Percentiles rank a stretch among this genome's conserved stretches.
These are phyloP conservation scores for Bimastos eiseni DNA, from an alignment of 2,888 invertebrate species.

Conservation along the genomic window DNA sequence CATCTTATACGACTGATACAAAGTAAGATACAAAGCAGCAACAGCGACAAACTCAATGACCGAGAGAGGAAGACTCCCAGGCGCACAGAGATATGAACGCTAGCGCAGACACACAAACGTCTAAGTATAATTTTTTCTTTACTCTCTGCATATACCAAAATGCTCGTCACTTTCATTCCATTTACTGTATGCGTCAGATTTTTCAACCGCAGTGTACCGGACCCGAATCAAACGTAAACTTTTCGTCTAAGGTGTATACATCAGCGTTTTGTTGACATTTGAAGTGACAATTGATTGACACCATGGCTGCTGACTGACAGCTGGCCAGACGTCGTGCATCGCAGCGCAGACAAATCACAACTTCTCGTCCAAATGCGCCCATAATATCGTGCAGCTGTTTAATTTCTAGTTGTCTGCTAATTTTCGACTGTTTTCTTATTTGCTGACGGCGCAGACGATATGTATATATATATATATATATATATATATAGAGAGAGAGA, in stretches of 20 bases:
- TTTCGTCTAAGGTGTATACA: neutral
- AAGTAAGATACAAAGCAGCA: neutral
- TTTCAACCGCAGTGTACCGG: neutral
- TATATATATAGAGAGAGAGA: no score
- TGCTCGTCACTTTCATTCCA: neutral
- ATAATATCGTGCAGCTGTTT: conserved; percentile 18
- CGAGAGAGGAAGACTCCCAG: no score
- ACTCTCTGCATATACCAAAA: neutral
- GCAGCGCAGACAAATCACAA: neutral
- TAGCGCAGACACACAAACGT: neutral
- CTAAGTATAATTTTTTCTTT: neutral
- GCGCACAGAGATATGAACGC: neutral
- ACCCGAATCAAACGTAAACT: neutral
- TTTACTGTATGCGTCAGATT: neutral
- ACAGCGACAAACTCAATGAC: neutral
- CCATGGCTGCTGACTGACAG: conserved; percentile 18
- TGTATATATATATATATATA: no score
- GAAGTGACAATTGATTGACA: conserved; percentile 23
- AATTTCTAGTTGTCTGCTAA: neutral
- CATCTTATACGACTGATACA: neutral
- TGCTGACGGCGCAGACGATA: neutral
- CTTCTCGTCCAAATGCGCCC: neutral
- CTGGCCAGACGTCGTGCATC: neutral
- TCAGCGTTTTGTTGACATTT: neutral
- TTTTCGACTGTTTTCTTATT: neutral